Evolutionary conservation across 1,140 invertebrate genomes (phyloP).

Genomic region (Eurosta solidaginis): DNA sequence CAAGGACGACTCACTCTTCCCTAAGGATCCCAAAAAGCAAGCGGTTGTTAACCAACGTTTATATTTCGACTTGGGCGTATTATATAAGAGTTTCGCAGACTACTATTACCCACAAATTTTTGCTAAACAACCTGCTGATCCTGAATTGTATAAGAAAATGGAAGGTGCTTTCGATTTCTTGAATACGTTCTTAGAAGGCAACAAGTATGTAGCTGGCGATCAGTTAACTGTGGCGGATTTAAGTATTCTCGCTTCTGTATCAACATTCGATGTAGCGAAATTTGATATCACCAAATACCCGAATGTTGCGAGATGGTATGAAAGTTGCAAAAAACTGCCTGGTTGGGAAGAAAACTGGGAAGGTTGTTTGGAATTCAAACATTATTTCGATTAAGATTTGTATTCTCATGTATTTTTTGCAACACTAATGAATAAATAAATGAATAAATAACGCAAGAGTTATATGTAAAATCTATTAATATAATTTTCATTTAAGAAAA

Average conservation of each 20-base stretch:
- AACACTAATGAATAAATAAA: not conserved
- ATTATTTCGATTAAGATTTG: constrained; percentile 19
- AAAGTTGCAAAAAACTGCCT: constrained; percentile 69
- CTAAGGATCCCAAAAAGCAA: constrained; percentile 67
- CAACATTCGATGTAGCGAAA: constrained; percentile 69
- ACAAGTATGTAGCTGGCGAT: constrained; percentile 69
- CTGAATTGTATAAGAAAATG: constrained; percentile 67
- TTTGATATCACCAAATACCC: constrained; percentile 69
- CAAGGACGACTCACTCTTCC: constrained; percentile 70
- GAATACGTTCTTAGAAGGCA: constrained; percentile 67
- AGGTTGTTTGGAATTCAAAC: constrained; percentile 62
- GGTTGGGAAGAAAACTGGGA: constrained; percentile 75
- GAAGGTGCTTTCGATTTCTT: constrained; percentile 68
- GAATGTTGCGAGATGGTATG: constrained; percentile 72
- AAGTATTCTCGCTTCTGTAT: constrained; percentile 66
- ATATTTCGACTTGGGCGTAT: constrained; percentile 72
- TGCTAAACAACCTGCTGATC: constrained; percentile 65
- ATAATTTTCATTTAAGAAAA: too few relatives aligned
- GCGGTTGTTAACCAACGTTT: constrained; percentile 74
- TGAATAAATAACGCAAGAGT: too few relatives aligned
- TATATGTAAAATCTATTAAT: too few relatives aligned
- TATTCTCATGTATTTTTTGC: too few relatives aligned
- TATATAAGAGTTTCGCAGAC: constrained; percentile 67
- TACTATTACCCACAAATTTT: constrained; percentile 72
- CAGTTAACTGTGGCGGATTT: constrained; percentile 75